These are phyloP conservation scores for Alaudala cheleensis DNA, from an alignment of 2,113 vertebrate genomes.

Conservation along the genomic window DNA sequence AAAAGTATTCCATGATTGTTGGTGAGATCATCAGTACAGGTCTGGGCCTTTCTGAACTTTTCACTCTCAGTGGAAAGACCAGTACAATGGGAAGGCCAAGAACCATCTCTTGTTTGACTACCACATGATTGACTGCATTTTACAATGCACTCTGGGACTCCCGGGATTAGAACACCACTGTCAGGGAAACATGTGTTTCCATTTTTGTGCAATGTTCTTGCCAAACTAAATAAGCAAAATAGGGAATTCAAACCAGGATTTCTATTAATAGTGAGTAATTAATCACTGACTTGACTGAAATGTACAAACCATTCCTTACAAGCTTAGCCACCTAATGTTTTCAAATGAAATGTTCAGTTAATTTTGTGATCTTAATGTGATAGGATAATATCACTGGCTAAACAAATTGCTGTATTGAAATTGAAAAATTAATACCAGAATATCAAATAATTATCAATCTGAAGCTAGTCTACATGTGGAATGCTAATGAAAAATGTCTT, in stretches of 20 bases:
- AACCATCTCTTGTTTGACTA: neutral
- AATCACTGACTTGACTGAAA: neutral
- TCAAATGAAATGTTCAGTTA: neutral
- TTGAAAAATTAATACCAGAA: neutral
- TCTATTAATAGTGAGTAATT: neutral
- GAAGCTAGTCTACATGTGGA: neutral
- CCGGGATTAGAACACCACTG: neutral
- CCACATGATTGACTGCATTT: neutral
- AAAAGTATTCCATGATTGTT: neutral
- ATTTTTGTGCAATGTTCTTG: neutral
- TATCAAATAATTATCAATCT: neutral
- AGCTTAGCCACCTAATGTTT: neutral
- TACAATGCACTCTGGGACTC: neutral
- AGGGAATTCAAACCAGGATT: neutral
- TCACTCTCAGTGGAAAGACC: neutral
- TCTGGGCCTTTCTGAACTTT: neutral
- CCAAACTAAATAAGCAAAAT: neutral
- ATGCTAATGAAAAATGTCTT: neutral
- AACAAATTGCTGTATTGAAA: neutral
- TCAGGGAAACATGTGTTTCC: neutral
- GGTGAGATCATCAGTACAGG: fast-evolving
- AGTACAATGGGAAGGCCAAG: neutral
- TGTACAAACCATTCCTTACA: neutral
- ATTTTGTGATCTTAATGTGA: neutral
- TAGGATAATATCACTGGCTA: neutral